Evolutionary conservation across 2,888 invertebrate species (phyloP), one percentile per base, ranked within the genome.

Genomic region (Napeogenes sylphis): DNA sequence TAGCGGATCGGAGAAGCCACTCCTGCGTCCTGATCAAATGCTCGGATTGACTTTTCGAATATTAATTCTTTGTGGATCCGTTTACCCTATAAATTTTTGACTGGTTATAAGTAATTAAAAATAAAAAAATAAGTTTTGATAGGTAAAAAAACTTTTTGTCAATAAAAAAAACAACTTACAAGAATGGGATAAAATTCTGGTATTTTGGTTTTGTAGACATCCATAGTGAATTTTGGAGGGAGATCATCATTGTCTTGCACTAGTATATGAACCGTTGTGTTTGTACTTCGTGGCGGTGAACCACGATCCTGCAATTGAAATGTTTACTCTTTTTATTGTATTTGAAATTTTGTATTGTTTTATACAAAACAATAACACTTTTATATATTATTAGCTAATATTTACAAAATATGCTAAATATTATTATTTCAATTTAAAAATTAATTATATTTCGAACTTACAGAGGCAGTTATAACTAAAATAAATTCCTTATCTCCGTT

Each of bases 161-260:
- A 21, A 10, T 30, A 51, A 51, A 10, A 51, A n/a, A 30, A 42
- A n/a, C 38, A 55, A 67, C 92, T 92, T 85, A 96, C 96, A 75
- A 94, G 93, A 73, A 96, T 87, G 0, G 96, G 96, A 80, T 94
- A 95, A 80, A 95, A 95, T 78, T 97, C 97, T n/a, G 94, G 93
- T 67, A 97, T 94, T 79, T 93, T 94, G 0, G 95, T 95, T 64
- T 92, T 92, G 83, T 97, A 97, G 33, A 95, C 92, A 12, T 95
- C 95, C 66, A 93, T 92, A 0, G 96, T 95, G 76, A 97, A 97
- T 77, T 94, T 94, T 0, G 97, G 96, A 51, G 94, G 94, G 58
- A 96, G 85, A 82, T 97, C 96, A 71, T 97, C 97, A 67, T 94
- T 95, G 79, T 97, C 96, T 63, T 92, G 91, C 0, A 97, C 94